A percentile compares a stretch with the other conserved stretches of the same genome.
phyloP scores from a whole-genome alignment of 1,140 invertebrate species.

The Matsumurasca onukii region DNA sequence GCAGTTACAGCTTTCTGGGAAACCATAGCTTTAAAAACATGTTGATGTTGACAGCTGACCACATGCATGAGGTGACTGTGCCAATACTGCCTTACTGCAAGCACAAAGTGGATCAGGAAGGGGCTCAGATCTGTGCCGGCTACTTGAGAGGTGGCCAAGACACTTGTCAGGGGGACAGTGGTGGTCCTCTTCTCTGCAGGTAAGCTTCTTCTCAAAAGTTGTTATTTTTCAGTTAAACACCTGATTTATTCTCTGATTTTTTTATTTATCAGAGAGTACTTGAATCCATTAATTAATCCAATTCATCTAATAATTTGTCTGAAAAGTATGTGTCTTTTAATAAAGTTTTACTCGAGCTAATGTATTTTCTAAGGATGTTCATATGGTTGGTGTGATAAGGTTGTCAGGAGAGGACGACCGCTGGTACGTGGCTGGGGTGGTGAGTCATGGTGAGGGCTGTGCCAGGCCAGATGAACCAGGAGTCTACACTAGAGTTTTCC shows the following conservation, averaged over 20 bases:
- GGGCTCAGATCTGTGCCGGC: conserved; percentile 71
- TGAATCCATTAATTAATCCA: too few relatives aligned
- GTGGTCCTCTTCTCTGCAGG: conserved; percentile 61
- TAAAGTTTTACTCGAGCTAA: too few relatives aligned
- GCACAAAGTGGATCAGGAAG: conserved; percentile 57
- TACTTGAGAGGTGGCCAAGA: conserved; percentile 62
- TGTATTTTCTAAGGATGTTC: too few relatives aligned
- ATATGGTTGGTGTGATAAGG: too few relatives aligned
- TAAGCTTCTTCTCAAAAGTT: conserved; percentile 55
- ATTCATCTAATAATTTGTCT: too few relatives aligned
- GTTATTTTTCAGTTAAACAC: too few relatives aligned
- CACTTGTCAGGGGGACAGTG: conserved; percentile 69
- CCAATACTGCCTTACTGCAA: conserved; percentile 61
- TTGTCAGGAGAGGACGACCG: not conserved
- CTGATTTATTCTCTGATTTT: too few relatives aligned
- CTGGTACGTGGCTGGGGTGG: conserved; percentile 53
- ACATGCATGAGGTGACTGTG: conserved; percentile 67
- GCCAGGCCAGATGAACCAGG: conserved; percentile 63
- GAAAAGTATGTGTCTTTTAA: too few relatives aligned
- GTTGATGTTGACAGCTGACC: conserved; percentile 48
- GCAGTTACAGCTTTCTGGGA: too few relatives aligned
- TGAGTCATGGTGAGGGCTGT: conserved; percentile 73
- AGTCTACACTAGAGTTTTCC: conserved; percentile 66
- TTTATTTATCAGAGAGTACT: too few relatives aligned
- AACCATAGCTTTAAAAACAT: too few relatives aligned